Base-by-base conservation (phyloP, 2,888 invertebrate species). In the Tachina grossa region DNA sequence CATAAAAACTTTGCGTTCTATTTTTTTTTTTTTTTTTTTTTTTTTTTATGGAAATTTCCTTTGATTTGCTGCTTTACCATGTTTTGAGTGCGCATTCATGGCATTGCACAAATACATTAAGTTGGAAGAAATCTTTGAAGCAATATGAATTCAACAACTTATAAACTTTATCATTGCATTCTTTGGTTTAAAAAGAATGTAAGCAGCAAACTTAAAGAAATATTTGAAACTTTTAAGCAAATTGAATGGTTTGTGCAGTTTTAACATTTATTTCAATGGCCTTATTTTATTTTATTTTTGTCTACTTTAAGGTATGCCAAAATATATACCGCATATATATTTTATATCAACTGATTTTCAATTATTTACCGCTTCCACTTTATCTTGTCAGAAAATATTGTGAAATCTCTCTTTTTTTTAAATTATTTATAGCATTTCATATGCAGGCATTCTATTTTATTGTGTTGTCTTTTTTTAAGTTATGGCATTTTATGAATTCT, bases 281-380 rank as follows among this genome's bases (percentile, higher is more conserved):
- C n/a, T 53, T 31, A 31, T 31, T 31, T 31, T 31, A 31, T 31
- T 53, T 51, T 51, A 8, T 9, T 51, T 9, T 53, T 53, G 51
- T 10, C 19, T 53, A 53, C 14, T n/a, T 49, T n/a, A 31, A 31
- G 31, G 6, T 5, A 31, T 49, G 49, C 14, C 8, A n/a, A n/a
- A 49, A 49, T 31, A 6, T 31, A 31, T 31, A 6, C 31, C 31
- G 31, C 31, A 31, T 6, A 10, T 9, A 53, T 8, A 19, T 9
- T 41, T 47, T 65, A 16, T 65, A 14, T 47, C 14, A 65, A 14
- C 3, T 16, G 13, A 47, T 9, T 66, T 66, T 51, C 47, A 65
- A 65, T 75, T 53, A 75, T 53, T 75, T 65, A 55, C 75, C 31
- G n/a, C n/a, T 49, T 47, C 14, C 1, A 14, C 4, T 65, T 65